Evolutionary conservation across 2,113 vertebrate species (phyloP), one percentile per base, ranked within the genome.

Genomic region (Canis aureus): DNA sequence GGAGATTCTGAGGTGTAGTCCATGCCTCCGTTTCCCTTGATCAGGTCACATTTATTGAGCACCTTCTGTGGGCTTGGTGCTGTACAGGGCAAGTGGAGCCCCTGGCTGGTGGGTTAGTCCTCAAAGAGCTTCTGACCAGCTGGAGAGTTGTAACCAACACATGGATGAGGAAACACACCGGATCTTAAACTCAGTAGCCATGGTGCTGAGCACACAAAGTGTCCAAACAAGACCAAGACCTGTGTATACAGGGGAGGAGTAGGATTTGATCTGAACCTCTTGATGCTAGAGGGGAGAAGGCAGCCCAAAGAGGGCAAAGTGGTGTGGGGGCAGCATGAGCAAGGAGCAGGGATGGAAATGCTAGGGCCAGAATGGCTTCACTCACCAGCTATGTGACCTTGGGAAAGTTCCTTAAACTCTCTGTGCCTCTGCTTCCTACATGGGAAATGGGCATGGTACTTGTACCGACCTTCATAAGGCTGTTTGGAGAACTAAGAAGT

Each of bases 281-380:
- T 22, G 22, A 19, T 17, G 51, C 27, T 19, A 1, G 5, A 83
- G 29, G 8, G 1, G 32, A 32, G 12, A 38, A 3, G 35, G 17
- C 1, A 3, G 23, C 27, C 11, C 4, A 3, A 55, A 79, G 32
- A 35, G 16, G 19, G 49, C 27, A 92, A 92, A 29, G 4, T 27
- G n/a, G 1, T 3, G 2, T 0, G 11, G 32, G n/a, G 5, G 60
- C 3, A 32, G 8, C 35, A 8, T 4, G 9, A 38, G 16, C 4
- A 62, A 57, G 11, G 3, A 11, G 1, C 6, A 4, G 57, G 32
- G 29, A 82, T 3, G 19, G 3, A 59, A n/a, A 38, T 0, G 1
- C 35, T 11, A 66, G 25, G 15, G 13, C 13, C 49, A 73, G 25
- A 91, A 73, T 3, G 51, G 23, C 73, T 81, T 89, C 27, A 19